These are phyloP conservation scores for Papilio elwesi DNA, from an alignment of 2,888 invertebrate species.

Conservation along the genomic window DNA sequence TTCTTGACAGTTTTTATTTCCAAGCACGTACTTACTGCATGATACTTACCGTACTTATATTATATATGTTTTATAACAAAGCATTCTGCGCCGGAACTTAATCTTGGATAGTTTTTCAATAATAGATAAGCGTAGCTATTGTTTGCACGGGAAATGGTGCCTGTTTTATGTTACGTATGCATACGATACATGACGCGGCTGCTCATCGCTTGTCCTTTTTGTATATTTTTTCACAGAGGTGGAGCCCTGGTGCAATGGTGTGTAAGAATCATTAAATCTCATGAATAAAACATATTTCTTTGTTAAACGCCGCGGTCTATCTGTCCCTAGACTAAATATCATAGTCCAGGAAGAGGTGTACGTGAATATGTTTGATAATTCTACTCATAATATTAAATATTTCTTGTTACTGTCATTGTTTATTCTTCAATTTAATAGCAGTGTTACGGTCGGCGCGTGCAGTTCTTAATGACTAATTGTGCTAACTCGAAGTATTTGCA, in stretches of 20 bases:
- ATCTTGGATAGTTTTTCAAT: constrained; percentile 15
- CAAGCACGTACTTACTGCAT: constrained; percentile 1
- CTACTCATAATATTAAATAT: not conserved
- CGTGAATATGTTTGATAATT: constrained; percentile 7
- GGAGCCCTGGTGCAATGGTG: too few relatives aligned
- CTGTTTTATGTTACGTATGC: not conserved
- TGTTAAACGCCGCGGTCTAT: not conserved
- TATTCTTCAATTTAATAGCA: constrained; percentile 8
- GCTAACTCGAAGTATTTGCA: constrained; percentile 14
- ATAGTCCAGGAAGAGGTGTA: not conserved
- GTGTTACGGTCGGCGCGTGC: constrained; percentile 24
- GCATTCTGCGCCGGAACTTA: not conserved
- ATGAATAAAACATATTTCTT: not conserved
- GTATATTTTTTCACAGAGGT: not conserved
- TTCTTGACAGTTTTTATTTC: not conserved
- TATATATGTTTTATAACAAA: constrained; percentile 9
- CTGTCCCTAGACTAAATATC: not conserved
- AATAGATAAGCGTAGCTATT: constrained; percentile 19
- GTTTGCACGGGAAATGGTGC: constrained; percentile 16
- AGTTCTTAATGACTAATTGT: constrained; percentile 18
- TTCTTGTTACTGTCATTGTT: not conserved
- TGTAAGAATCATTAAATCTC: too few relatives aligned
- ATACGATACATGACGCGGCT: not conserved
- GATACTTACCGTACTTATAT: not conserved
- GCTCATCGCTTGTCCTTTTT: not conserved